Conservation (phyloP, 2,113 vertebrate species). For the Pelecanoides urinatrix region DNA sequence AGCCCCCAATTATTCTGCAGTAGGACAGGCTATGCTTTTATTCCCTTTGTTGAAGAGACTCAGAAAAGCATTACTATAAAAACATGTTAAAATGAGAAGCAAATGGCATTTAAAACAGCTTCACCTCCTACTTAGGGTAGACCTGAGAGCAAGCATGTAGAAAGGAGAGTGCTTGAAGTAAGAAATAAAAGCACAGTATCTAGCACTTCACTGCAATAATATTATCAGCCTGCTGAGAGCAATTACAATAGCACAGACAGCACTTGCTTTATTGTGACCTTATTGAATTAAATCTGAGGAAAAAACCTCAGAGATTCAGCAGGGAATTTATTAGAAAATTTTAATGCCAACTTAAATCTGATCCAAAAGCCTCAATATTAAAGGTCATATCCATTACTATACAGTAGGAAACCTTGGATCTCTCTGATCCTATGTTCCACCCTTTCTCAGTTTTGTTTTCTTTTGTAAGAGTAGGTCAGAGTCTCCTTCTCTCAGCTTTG, state of each 20-base stretch:
- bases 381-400: slow-evolving; percentile 67
- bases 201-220: slow-evolving; percentile 47
- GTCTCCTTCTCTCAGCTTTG: not conserved
- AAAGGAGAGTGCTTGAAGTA: slow-evolving; percentile 34
- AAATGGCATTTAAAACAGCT: slow-evolving; percentile 31
- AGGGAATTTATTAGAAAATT: slow-evolving; percentile 73
- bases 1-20: not conserved
- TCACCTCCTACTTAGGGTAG: not conserved
- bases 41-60: not conserved
- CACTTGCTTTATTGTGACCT: slow-evolving; percentile 65
- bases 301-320: slow-evolving; percentile 43
- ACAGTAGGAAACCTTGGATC: slow-evolving; percentile 10
- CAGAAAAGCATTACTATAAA: not conserved
- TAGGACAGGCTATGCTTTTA: not conserved
- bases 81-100: not conserved
- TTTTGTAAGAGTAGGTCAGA: slow-evolving; percentile 5
- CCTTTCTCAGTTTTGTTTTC: not conserved
- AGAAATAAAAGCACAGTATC: slow-evolving; percentile 51
- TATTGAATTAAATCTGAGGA: slow-evolving; percentile 62
- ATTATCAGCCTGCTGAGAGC: slow-evolving; percentile 69
- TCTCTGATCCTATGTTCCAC: slow-evolving; percentile 1
- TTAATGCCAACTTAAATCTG: slow-evolving; percentile 65
- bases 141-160: not conserved
- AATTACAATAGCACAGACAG: slow-evolving; percentile 68
- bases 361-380: slow-evolving; percentile 58